These are phyloP conservation scores for Euwallacea fornicatus DNA, from an alignment of 1,140 invertebrate genomes.

Conservation along the genomic window DNA sequence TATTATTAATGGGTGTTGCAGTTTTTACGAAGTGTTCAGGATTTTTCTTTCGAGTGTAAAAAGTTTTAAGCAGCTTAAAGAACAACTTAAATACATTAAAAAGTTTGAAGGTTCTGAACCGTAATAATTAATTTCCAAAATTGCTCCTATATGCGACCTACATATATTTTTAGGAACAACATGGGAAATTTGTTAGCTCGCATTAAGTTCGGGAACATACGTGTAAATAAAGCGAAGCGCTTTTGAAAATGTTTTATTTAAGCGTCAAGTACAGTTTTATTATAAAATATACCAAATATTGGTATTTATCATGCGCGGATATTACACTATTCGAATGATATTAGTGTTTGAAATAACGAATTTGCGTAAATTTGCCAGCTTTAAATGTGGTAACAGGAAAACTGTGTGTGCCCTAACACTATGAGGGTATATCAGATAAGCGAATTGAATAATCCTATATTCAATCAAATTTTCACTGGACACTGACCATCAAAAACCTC, in stretches of 20 bases:
- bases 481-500: not conserved
- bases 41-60: constrained; percentile 16
- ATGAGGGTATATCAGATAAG: not conserved
- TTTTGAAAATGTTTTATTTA: too few relatives aligned
- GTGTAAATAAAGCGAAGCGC: too few relatives aligned
- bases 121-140: constrained; percentile 19
- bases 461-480: constrained; percentile 1
- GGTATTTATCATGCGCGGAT: not conserved
- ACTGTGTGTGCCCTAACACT: not conserved
- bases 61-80: constrained; percentile 30
- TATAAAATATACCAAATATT: too few relatives aligned
- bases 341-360: not conserved
- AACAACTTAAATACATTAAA: constrained; percentile 23
- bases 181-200: too few relatives aligned
- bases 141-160: not conserved
- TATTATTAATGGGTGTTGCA: constrained; percentile 29
- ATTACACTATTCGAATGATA: not conserved
- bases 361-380: not conserved
- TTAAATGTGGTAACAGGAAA: not conserved
- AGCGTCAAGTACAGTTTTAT: too few relatives aligned
- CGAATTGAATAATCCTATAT: not conserved
- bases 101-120: constrained; percentile 10
- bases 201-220: too few relatives aligned
- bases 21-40: constrained; percentile 16
- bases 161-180: too few relatives aligned